Conservation (phyloP, 2,797 vertebrate genomes). For the Tauraco hartlaubi region DNA sequence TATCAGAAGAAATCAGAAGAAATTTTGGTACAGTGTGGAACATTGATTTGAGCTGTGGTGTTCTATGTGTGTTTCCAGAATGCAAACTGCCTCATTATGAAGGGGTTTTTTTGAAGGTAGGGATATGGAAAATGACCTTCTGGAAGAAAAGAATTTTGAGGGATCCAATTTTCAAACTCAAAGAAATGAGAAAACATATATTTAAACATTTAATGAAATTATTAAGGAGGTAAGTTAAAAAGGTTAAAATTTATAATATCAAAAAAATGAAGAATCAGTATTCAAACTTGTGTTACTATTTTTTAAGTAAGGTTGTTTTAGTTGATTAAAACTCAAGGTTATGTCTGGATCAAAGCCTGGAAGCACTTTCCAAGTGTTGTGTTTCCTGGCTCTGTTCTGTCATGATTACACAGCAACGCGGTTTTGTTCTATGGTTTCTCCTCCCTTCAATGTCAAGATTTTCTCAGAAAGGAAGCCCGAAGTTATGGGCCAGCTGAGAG, state of each 20-base stretch:
- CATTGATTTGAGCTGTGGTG: neutral
- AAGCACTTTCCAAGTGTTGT: rapidly evolving
- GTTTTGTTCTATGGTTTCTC: neutral
- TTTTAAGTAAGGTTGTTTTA: neutral
- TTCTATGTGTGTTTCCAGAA: neutral
- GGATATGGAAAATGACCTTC: neutral
- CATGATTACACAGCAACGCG: neutral
- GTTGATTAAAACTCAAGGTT: neutral
- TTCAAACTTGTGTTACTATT: neutral
- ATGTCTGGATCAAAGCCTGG: neutral
- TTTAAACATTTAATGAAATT: neutral
- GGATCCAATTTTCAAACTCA: neutral
- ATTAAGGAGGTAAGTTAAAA: neutral
- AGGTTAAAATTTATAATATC: neutral
- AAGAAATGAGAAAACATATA: neutral
- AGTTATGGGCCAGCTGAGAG: neutral
- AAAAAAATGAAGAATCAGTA: neutral
- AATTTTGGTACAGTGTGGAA: neutral
- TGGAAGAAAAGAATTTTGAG: neutral
- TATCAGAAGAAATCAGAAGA: no score
- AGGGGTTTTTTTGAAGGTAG: neutral
- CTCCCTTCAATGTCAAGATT: neutral
- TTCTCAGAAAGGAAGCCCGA: neutral
- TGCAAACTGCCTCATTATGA: neutral
- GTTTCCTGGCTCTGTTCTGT: neutral